Evolutionary conservation across 2,797 vertebrate genomes (phyloP).

Genomic region (Mormyrops attenuatus): DNA sequence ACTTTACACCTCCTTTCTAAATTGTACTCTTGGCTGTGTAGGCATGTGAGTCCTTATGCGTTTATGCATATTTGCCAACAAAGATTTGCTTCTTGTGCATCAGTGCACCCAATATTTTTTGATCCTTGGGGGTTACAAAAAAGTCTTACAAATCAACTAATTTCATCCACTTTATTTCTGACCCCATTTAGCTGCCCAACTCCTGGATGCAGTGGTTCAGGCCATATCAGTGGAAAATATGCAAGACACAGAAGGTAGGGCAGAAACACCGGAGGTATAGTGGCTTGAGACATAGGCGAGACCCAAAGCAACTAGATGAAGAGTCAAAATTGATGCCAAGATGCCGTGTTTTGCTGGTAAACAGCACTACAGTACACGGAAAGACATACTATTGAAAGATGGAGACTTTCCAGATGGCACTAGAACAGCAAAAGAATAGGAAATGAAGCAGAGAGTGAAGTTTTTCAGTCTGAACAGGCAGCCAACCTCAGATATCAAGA

Average conservation of each 20-base stretch:
- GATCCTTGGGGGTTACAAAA: constrained; percentile 18
- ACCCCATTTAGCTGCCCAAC: constrained; percentile 84
- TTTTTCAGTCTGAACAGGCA: not conserved
- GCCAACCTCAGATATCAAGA: not conserved
- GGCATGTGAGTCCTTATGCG: constrained; percentile 20
- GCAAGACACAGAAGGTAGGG: constrained; percentile 93
- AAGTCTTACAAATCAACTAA: constrained; percentile 35
- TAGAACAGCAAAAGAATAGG: not conserved
- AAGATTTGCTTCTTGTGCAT: constrained; percentile 36
- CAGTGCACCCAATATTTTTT: constrained; percentile 15
- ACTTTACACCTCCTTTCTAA: constrained; percentile 37
- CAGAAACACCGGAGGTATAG: constrained; percentile 39
- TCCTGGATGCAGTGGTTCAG: constrained; percentile 89
- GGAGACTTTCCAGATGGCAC: not conserved
- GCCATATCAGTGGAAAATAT: constrained; percentile 93
- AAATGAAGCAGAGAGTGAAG: not conserved
- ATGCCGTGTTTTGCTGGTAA: not conserved
- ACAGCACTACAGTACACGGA: constrained; percentile 20
- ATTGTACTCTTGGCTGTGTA: constrained; percentile 45
- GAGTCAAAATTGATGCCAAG: not conserved
- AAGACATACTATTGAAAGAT: constrained; percentile 7
- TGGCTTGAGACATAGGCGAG: not conserved
- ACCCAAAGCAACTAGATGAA: not conserved
- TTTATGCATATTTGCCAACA: constrained; percentile 33
- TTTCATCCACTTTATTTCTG: constrained; percentile 56